These are phyloP conservation scores for Circaetus gallicus DNA, from an alignment of 2,113 vertebrate species.

Conservation along the genomic window DNA sequence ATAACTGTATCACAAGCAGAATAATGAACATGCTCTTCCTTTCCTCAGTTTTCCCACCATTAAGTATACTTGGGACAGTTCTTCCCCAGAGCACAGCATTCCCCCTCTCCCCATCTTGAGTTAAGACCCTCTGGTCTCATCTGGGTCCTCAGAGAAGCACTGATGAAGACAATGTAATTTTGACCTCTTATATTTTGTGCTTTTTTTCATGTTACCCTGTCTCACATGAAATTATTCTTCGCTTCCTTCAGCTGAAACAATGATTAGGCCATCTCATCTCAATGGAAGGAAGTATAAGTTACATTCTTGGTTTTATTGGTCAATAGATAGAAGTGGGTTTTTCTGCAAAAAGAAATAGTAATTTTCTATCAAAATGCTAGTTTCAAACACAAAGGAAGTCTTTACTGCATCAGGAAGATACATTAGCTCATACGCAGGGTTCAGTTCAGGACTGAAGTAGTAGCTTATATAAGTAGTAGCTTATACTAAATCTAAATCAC, in stretches of 20 bases:
- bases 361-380: neutral
- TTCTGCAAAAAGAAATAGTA: neutral
- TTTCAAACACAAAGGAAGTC: neutral
- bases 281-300: neutral
- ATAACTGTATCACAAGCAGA: neutral
- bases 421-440: neutral
- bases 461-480: neutral
- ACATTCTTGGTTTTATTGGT: neutral
- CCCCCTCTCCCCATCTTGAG: neutral
- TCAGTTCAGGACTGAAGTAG: neutral
- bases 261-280: neutral
- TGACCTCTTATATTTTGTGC: neutral
- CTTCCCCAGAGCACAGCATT: neutral
- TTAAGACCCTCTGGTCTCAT: neutral
- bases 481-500: neutral
- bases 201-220: neutral
- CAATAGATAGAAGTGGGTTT: neutral
- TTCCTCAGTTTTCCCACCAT: neutral
- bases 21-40: neutral
- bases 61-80: neutral
- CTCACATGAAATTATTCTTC: neutral
- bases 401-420: neutral
- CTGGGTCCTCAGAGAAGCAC: neutral
- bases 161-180: neutral
- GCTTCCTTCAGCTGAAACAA: neutral